Conservation (phyloP, 2,797 vertebrate genomes). For the Coracias cyanogaster region DNA sequence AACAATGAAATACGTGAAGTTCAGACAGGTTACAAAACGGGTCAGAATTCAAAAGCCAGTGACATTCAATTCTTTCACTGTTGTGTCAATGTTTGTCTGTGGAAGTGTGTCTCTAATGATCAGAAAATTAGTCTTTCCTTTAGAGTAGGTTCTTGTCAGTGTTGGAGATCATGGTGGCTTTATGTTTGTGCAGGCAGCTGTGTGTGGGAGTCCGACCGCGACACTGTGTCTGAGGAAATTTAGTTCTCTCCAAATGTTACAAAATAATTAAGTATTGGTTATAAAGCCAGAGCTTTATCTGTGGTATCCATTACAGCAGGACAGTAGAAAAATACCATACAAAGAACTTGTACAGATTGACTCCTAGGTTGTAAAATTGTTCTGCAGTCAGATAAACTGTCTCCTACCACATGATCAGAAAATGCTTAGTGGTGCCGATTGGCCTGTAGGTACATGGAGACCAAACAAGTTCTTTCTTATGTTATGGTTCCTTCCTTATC, state of each 20-base stretch:
- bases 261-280: not conserved
- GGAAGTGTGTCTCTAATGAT: not conserved
- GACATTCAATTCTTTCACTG: not conserved
- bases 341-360: constrained; percentile 13
- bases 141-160: not conserved
- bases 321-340: not conserved
- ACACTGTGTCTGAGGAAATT: not conserved
- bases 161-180: not conserved
- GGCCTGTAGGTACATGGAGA: not conserved
- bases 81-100: not conserved
- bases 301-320: not conserved
- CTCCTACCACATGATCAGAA: not conserved
- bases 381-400: not conserved
- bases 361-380: constrained; percentile 27
- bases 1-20: not conserved
- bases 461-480: not conserved
- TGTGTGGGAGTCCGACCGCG: too few species aligned
- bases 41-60: not conserved
- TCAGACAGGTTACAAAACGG: not conserved
- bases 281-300: constrained; percentile 42
- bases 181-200: constrained; percentile 1
- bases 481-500: not conserved
- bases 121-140: not conserved
- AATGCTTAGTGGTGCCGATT: not conserved
- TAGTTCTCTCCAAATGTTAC: constrained; percentile 3